Conservation (phyloP, 2,888 invertebrate genomes). For the Apotomis turbidana region DNA sequence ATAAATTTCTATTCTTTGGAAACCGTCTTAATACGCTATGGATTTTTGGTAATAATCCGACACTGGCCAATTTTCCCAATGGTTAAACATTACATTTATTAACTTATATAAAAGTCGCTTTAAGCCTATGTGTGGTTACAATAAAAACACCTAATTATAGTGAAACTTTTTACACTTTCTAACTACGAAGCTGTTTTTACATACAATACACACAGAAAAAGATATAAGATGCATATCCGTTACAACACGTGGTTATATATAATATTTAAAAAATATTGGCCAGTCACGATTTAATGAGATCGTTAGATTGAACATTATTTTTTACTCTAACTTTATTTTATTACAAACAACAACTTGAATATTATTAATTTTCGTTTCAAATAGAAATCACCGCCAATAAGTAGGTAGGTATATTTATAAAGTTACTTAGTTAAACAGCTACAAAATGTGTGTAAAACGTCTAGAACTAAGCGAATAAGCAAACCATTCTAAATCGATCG, state of each 20-base stretch:
- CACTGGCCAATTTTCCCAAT: slow-evolving; percentile 55
- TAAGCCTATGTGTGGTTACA: slow-evolving; percentile 40
- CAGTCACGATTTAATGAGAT: slow-evolving; percentile 58
- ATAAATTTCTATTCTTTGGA: slow-evolving; percentile 38
- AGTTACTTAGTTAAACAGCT: slow-evolving; percentile 43
- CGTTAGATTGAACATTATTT: slow-evolving; percentile 59
- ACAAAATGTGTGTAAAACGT: slow-evolving; percentile 31
- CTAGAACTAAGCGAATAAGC: slow-evolving; percentile 38
- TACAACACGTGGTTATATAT: slow-evolving; percentile 55
- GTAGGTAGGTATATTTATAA: slow-evolving; percentile 40
- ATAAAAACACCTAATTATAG: slow-evolving; percentile 60
- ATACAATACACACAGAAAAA: slow-evolving; percentile 65
- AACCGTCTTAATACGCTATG: slow-evolving; percentile 44
- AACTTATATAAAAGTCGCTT: slow-evolving; percentile 30
- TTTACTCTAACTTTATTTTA: slow-evolving; percentile 53
- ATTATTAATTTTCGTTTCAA: slow-evolving; percentile 66
- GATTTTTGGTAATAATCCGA: slow-evolving; percentile 39
- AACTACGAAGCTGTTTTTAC: slow-evolving; percentile 71
- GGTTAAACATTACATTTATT: slow-evolving; percentile 38
- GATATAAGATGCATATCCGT: slow-evolving; percentile 52
- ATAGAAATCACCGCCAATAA: slow-evolving; percentile 62
- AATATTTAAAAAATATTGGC: slow-evolving; percentile 58
- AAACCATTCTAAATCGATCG: slow-evolving; percentile 36
- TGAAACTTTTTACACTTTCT: slow-evolving; percentile 66
- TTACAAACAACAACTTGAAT: slow-evolving; percentile 66